phyloP scores from a whole-genome alignment of 2,888 invertebrate genomes.

The Parnassius smintheus region DNA sequence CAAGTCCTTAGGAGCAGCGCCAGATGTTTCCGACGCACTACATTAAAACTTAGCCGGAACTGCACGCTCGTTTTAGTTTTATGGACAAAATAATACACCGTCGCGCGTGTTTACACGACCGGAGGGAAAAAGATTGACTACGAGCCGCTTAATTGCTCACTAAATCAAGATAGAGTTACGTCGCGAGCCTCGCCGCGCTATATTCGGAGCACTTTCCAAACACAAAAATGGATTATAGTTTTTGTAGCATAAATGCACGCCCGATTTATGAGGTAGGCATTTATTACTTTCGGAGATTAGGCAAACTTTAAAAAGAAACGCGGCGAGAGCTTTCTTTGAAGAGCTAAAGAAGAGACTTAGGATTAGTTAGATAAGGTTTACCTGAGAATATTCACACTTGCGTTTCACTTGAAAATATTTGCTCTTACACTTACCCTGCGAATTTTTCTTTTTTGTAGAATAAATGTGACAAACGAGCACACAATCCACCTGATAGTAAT shows the following conservation, averaged over 20 bases:
- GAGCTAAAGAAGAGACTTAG: no score
- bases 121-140: constrained; percentile 29
- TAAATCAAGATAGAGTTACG: constrained; percentile 28
- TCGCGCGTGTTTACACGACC: background rate
- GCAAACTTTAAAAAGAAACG: no score
- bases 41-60: constrained; percentile 6
- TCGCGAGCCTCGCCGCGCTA: constrained; percentile 20
- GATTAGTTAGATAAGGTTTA: no score
- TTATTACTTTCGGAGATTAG: no score
- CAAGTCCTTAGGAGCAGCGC: constrained; percentile 10
- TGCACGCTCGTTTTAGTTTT: constrained; percentile 12
- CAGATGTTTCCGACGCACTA: constrained; percentile 3
- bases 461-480: no score
- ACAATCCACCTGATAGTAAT: no score
- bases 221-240: background rate
- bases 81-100: constrained; percentile 1
- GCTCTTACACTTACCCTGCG: no score
- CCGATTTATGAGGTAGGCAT: background rate
- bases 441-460: no score
- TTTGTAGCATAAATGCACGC: background rate
- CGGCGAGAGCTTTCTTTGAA: no score
- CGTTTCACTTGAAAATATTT: no score
- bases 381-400: no score
- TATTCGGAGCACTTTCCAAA: constrained; percentile 15
- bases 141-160: constrained; percentile 36